A percentile compares a stretch with the other conserved stretches of the same genome.
These are phyloP conservation scores for Dioctria linearis DNA, from an alignment of 2,888 invertebrate species.

Conservation along the genomic window DNA sequence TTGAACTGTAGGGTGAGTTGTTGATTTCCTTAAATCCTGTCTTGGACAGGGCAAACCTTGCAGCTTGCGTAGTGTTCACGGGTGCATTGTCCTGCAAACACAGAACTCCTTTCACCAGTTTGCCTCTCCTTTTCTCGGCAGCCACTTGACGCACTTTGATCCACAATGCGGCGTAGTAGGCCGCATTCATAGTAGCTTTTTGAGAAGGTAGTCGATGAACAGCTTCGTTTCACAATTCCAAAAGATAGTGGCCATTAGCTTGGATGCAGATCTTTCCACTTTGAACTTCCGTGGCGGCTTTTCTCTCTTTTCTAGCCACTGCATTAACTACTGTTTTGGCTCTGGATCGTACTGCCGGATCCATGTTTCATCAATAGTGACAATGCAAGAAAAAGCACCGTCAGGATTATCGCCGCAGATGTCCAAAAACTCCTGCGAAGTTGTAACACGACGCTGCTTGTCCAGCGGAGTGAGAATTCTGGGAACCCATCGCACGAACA, in stretches of 20 bases:
- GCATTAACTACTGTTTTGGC: not conserved
- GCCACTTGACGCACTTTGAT: not conserved
- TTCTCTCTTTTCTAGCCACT: constrained; percentile 5
- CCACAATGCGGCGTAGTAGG: not conserved
- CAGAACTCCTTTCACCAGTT: constrained; percentile 1
- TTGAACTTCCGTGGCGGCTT: constrained; percentile 9
- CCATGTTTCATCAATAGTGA: not conserved
- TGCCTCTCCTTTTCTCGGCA: not conserved
- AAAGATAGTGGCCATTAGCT: not conserved
- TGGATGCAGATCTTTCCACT: constrained; percentile 22
- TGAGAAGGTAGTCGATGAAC: too few relatives aligned
- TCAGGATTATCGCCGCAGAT: not conserved
- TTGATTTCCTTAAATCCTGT: not conserved
- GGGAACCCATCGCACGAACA: constrained; percentile 18
- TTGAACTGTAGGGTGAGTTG: not conserved
- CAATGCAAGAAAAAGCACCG: not conserved
- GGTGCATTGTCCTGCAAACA: constrained; percentile 21
- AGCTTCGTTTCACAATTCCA: too few relatives aligned
- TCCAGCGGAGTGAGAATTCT: constrained; percentile 25
- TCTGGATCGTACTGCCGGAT: not conserved
- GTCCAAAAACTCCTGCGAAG: constrained; percentile 28
- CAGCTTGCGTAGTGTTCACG: not conserved
- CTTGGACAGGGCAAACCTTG: not conserved
- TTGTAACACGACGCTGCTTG: constrained; percentile 13
- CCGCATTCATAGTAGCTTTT: not conserved